Conservation (phyloP, 2,888 invertebrate genomes). For the Resseliella maxima region DNA sequence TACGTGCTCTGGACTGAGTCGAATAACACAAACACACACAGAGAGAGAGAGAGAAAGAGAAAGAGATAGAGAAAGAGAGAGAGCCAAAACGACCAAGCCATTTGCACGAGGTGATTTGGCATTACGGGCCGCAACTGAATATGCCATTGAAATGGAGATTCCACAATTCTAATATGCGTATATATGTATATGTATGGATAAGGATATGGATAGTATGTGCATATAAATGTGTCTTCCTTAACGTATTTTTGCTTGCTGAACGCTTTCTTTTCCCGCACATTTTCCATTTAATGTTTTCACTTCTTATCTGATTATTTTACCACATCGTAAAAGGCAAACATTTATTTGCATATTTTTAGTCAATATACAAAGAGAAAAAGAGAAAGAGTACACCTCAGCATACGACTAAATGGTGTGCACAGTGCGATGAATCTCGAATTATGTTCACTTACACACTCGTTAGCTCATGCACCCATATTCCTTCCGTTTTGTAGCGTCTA, state of each 20-base stretch:
- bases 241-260: neutral
- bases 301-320: slow-evolving; percentile 51
- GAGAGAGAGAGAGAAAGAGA: neutral
- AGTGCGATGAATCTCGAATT: slow-evolving; percentile 50
- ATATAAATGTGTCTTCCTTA: neutral
- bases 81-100: too few relatives aligned
- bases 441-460: slow-evolving; percentile 48
- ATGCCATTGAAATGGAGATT: neutral
- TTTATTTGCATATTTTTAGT: slow-evolving; percentile 51
- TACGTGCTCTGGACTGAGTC: slow-evolving; percentile 4
- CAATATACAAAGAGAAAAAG: slow-evolving; percentile 18
- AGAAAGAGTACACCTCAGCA: neutral
- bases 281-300: slow-evolving; percentile 44
- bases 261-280: slow-evolving; percentile 50
- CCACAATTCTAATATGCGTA: neutral
- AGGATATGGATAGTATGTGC: too few relatives aligned
- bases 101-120: too few relatives aligned
- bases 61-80: neutral
- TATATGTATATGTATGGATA: neutral
- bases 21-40: neutral
- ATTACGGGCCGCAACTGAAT: neutral
- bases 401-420: slow-evolving; percentile 36
- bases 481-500: slow-evolving; percentile 40
- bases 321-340: slow-evolving; percentile 53
- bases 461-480: slow-evolving; percentile 53